These are phyloP conservation scores for Ceriagrion tenellum DNA, from an alignment of 2,888 invertebrate genomes.

Conservation along the genomic window DNA sequence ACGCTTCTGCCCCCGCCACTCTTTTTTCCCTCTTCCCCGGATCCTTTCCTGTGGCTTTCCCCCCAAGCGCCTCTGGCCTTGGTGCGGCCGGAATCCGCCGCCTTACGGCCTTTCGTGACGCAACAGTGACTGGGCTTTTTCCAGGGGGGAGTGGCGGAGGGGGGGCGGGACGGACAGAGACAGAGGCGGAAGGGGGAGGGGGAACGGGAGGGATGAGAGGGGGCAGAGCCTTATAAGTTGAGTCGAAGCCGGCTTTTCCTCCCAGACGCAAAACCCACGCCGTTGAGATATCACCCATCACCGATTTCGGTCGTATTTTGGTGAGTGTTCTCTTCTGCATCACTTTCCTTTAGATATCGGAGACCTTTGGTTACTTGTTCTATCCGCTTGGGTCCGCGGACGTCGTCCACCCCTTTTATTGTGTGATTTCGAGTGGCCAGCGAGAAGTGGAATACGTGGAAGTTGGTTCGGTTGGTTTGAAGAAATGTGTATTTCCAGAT, in stretches of 20 bases:
- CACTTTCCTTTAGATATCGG: not conserved
- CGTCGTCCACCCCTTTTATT: too few relatives aligned
- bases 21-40: not conserved
- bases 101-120: constrained; percentile 18
- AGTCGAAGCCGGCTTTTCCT: not conserved
- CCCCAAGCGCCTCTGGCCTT: constrained; percentile 19
- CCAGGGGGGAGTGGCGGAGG: not conserved
- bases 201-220: too few relatives aligned
- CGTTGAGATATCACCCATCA: not conserved
- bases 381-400: too few relatives aligned
- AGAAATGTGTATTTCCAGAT: too few relatives aligned
- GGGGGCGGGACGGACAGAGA: too few relatives aligned
- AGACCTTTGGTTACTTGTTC: too few relatives aligned
- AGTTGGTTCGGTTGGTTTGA: too few relatives aligned
- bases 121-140: constrained; percentile 60
- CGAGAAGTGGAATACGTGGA: too few relatives aligned
- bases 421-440: too few relatives aligned
- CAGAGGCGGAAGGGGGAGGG: too few relatives aligned
- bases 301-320: not conserved
- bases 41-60: not conserved
- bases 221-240: not conserved
- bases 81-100: constrained; percentile 18
- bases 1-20: not conserved
- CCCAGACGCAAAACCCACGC: constrained; percentile 47
- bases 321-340: constrained; percentile 4